Evolutionary conservation across 2,888 invertebrate species (phyloP), one percentile per base, ranked within the genome.

Genomic region (Taphrorychus bicolor): DNA sequence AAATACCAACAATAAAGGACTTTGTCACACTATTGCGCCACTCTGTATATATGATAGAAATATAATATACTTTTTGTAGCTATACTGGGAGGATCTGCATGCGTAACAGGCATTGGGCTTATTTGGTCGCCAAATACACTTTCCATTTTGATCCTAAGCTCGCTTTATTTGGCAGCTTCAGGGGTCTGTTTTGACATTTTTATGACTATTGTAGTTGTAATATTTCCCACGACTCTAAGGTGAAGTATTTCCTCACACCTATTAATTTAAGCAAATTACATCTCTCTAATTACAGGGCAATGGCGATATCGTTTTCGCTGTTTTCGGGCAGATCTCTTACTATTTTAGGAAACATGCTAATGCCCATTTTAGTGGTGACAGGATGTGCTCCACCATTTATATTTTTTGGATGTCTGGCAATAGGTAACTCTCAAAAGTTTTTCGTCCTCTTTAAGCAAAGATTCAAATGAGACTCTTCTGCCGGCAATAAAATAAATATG

Each of bases 371-470:
- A 51, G 84, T 92, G 48, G 81, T 85, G 72, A 83, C 86, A 21
- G 91, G 91, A 32, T 92, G 92, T 75, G 81, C 88, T 40, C 89
- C 90, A 17, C 91, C 92, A 2, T 92, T 92, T 77, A 78, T 90
- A 58, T 86, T 89, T 78, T 87, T 92, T 59, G 87, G 88, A 4
- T 76, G 83, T 5, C 86, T 89, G 17, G 83, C 90, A 72, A 74
- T 86, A 71, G 83, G 91, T 91, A 83, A 57, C 7, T 14, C 16
- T 17, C 48, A 19, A 48, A n/a, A n/a, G n/a, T n/a, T n/a, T n/a
- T n/a, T 14, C 9, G 16, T 9, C 9, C 1, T 11, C 1, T 1
- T 48, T 14, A 1, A 48, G 16, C 48, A 2, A n/a, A 48, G n/a
- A n/a, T n/a, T n/a, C n/a, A n/a, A n/a, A n/a, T n/a, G n/a, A n/a